A percentile compares a stretch with the other conserved stretches of the same genome.
Evolutionary conservation across 2,888 invertebrate species (phyloP).

Genomic region (Caenorhabditis sp.): DNA sequence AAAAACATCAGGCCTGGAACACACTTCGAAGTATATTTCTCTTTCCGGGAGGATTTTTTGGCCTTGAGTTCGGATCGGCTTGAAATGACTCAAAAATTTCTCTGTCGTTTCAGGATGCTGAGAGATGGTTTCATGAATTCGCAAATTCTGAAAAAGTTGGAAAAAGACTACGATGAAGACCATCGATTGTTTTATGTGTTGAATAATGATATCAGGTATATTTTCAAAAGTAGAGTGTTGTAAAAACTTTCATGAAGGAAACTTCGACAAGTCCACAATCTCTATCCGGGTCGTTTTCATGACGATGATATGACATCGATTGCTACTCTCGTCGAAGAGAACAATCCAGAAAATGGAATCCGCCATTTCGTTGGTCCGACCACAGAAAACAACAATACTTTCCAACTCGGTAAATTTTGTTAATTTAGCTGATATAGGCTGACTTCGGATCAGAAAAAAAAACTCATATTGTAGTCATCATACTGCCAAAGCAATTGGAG

Average conservation of each 20-base stretch:
- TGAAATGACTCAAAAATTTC: too few species aligned
- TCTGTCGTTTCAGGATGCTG: not conserved
- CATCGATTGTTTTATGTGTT: not conserved
- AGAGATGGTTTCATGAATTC: not conserved
- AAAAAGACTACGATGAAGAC: not conserved
- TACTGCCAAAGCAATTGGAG: constrained; percentile 8
- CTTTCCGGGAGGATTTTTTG: too few species aligned
- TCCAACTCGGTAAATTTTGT: not conserved
- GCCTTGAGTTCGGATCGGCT: too few species aligned
- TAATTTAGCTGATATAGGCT: too few species aligned
- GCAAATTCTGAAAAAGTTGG: not conserved
- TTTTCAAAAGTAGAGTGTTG: not conserved
- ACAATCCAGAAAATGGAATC: constrained; percentile 5
- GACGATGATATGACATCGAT: constrained; percentile 8
- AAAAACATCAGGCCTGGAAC: too few species aligned
- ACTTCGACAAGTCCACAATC: not conserved
- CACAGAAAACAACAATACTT: not conserved
- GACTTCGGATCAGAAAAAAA: not conserved
- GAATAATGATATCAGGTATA: not conserved
- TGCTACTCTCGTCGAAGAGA: not conserved
- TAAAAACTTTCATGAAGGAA: not conserved
- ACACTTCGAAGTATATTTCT: too few species aligned
- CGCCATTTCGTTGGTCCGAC: not conserved
- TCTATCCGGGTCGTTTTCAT: not conserved
- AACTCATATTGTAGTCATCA: constrained; percentile 11